Base-by-base conservation (phyloP, 2,113 vertebrate species). In the Sitta europaea region DNA sequence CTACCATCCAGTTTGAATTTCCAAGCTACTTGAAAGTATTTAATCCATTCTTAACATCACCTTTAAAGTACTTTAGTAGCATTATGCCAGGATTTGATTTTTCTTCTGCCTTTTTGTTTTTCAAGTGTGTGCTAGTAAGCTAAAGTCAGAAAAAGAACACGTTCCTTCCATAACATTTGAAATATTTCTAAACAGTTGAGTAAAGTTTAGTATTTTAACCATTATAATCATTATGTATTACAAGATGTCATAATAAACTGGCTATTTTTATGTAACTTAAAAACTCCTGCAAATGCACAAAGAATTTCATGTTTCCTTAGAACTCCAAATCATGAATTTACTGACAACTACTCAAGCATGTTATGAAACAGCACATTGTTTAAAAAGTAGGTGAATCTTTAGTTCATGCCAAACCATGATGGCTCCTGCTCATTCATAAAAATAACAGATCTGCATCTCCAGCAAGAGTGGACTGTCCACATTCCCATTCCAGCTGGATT, bases 71-170 rank as follows among this genome's bases (percentile, higher is more conserved):
- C 82, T 93, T 70, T 6, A 74, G 16, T 11, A 23, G 8, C 40
- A 18, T 66, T 57, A 53, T 14, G 5, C 3, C 50, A 36, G 19
- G 36, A 68, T 65, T 58, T 51, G 6, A n/a, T 27, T 62, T 74
- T 66, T 48, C 14, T 43, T 88, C 62, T 55, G 8, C 7, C 8
- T 22, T 36, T 40, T 31, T 42, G 38, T 35, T 35, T 14, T 2
- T 3, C 7, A 33, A 40, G 36, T 12, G 5, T 2, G 2, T 12
- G 9, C 3, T 21, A 61, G 11, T 10, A 79, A 82, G 33, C 2
- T 33, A 4, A 77, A 58, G 4, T 33, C 35, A 61, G 14, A 42
- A 25, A 72, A 54, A 53, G n/a, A 79, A 20, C 1, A 1, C 12
- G 9, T 11, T 68, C 45, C 31, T 65, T 48, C n/a, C 17, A 53